These are phyloP conservation scores for Neodiprion virginianus DNA, from an alignment of 1,140 invertebrate species.

Conservation along the genomic window DNA sequence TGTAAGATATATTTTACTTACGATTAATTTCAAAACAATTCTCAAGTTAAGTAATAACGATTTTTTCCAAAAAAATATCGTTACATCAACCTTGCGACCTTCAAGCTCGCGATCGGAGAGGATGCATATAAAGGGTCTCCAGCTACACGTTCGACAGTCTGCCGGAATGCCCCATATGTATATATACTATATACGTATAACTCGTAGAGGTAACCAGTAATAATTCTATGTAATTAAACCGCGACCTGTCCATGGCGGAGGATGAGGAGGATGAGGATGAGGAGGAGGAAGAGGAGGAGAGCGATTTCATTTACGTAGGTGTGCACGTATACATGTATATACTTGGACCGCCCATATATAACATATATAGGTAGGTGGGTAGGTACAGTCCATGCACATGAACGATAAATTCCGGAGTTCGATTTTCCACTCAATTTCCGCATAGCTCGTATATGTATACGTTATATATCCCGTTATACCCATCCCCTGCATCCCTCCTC, in stretches of 20 bases:
- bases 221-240: constrained; percentile 4
- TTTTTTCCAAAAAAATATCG: too few relatives aligned
- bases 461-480: neutral
- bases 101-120: too few relatives aligned
- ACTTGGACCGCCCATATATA: neutral
- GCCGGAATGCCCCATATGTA: too few relatives aligned
- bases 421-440: neutral
- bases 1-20: too few relatives aligned
- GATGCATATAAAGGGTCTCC: too few relatives aligned
- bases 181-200: too few relatives aligned
- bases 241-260: neutral
- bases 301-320: neutral
- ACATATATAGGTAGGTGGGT: neutral
- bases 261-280: too few relatives aligned
- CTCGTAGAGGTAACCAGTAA: neutral
- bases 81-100: too few relatives aligned
- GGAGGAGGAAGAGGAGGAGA: too few relatives aligned
- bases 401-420: neutral
- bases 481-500: neutral
- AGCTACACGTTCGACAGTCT: too few relatives aligned
- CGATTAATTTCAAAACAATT: too few relatives aligned
- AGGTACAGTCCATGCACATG: neutral
- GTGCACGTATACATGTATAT: neutral
- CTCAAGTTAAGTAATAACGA: too few relatives aligned
- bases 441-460: neutral